Base-by-base conservation (phyloP, 1,140 invertebrate species). In the Eriocheir sinensis region DNA sequence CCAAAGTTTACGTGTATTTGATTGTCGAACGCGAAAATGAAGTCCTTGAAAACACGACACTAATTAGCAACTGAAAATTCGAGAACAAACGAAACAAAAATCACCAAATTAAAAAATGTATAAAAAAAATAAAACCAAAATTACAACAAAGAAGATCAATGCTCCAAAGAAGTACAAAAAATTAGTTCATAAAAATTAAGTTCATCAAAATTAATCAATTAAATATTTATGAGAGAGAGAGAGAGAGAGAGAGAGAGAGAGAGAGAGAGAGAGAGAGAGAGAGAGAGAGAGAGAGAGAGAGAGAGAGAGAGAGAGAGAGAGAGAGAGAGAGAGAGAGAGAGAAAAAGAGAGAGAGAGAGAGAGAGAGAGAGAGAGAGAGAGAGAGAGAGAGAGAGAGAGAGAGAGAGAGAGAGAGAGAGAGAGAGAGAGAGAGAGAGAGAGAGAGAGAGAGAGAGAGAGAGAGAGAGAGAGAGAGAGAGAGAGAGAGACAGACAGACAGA, bases 231-330 rank as follows among this genome's bases (percentile, higher is more conserved):
- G 60, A 72, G 9, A n/a, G 60, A 72, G 60, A 72, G 60, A 72
- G 60, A 72, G 60, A 72, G 60, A 72, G 60, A 72, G 60, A 72
- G 60, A 72, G 60, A 72, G 60, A 72, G 60, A 72, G 60, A 72
- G 60, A 72, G 60, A 72, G 60, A 72, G 60, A 72, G 60, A 72
- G 60, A 72, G 27, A n/a, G 27, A n/a, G 27, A n/a, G 60, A 72
- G 60, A 72, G 60, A 72, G 60, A 72, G 60, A 72, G 60, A 72
- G 60, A 72, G 60, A 72, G 60, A 72, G 60, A 72, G 60, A 72
- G 60, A 72, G 53, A 72, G 53, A 72, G 53, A 72, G 53, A 72
- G 53, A 72, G 53, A 72, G 53, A 72, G 53, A 72, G 53, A 72
- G 53, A 72, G 53, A 48, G 53, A 72, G 53, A 72, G 53, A 72